Base-by-base conservation (phyloP, 2,797 vertebrate genomes). In the Pangasius macronema region DNA sequence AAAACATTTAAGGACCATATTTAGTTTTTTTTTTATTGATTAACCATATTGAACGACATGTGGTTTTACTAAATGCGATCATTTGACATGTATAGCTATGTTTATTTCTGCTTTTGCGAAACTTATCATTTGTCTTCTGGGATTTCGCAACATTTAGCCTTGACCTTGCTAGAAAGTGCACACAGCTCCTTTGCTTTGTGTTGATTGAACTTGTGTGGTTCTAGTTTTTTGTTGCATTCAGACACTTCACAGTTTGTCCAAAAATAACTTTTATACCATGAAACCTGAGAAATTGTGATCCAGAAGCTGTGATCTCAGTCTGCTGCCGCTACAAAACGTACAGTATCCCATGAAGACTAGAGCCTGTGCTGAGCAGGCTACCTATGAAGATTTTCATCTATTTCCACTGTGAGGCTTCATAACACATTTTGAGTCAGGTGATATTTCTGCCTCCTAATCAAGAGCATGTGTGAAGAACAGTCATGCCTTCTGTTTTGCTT, bases 1-100 rank as follows among this genome's bases (percentile, higher is more conserved):
- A 90, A 95, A 93, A 86, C 93, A 92, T 95, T 95, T 93, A 92
- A 91, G 88, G 86, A 92, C 86, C 30, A 89, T 85, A 87, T 87
- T 68, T 72, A 42, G 39, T 22, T 1, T 11, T 85, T 75, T 68
- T n/a, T 75, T 83, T 39, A 81, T 51, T 86, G 76, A 67, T 88
- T 77, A 88, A 73, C 63, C 81, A 63, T 39, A 81, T 51, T 80
- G 55, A 85, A 76, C 91, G 91, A 91, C 88, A 82, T 81, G 68
- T 82, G 51, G 86, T 59, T 86, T 89, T 81, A 81, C 82, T 84
- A 81, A 61, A 80, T 24, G 36, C 18, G 11, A 85, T 1, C 49
- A 61, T 59, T 46, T 70, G 49, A 49, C 24, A 68, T 61, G 70
- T 51, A 82, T 63, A 39, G 16, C 73, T 63, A 16, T 87, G 53